Base-by-base conservation (phyloP, 2,888 invertebrate genomes). In the Tachina fera region DNA sequence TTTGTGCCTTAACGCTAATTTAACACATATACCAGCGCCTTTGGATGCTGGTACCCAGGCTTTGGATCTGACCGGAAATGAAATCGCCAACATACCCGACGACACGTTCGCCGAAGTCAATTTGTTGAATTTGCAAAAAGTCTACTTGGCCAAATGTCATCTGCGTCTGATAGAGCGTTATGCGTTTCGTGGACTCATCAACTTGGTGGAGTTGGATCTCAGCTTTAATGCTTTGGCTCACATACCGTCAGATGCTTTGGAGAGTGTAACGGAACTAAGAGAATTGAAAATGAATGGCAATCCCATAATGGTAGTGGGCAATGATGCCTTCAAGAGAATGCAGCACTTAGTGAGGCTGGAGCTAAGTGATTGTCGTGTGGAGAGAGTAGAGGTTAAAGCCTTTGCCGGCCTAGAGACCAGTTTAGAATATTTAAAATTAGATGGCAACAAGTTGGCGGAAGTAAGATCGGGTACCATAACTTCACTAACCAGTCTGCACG, bases 1-100 rank as follows among this genome's bases (percentile, higher is more conserved):
- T 80, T 94, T 96, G 89, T 97, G 97, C 93, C 94, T 95, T 89
- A 95, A 95, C 91, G 96, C 96, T 84, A 96, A 96, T 91, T 94
- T 97, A 89, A 94, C 95, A 88, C 94, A 94, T 90, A 95, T 97
- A 88, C 97, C 97, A 49, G 93, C 94, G 68, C 95, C 95, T 87
- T 94, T 97, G 85, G 97, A 96, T 88, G 95, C 95, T 85, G 95
- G 96, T 88, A 97, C 97, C 47, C 97, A 97, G 92, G 94, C 96
- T 72, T 94, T 97, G 79, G 96, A 97, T 91, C 94, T 97, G 72
- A 95, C 96, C 19, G 95, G 95, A 86, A 97, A 97, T 92, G 95
- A 95, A 84, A 93, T 97, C 58, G 93, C 93, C 67, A 93, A 93
- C 47, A 94, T 97, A 68, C 95, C 94, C 58, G 95, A 95, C 88